These are phyloP conservation scores for Diloba caeruleocephala DNA, from an alignment of 2,888 invertebrate species.

Conservation along the genomic window DNA sequence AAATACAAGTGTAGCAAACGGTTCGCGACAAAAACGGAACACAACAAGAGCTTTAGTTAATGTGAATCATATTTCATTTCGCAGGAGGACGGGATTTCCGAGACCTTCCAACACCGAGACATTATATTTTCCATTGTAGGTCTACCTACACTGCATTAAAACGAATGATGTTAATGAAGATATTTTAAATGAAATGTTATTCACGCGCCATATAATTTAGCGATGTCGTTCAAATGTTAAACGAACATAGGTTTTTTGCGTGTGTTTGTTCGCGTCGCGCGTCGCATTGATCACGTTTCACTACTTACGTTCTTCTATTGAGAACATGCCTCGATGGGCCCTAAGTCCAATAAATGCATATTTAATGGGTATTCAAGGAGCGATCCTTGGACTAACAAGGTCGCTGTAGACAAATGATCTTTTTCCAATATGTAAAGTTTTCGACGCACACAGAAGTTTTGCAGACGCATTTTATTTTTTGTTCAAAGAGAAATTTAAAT, in stretches of 20 bases:
- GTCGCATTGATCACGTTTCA: conserved; percentile 20
- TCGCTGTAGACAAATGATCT: conserved; percentile 24
- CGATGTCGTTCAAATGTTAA: conserved; percentile 44
- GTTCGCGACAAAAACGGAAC: conserved; percentile 78
- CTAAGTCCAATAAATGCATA: conserved; percentile 42
- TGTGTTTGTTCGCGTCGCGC: conserved; percentile 18
- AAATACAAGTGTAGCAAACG: conserved; percentile 72
- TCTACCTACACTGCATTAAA: conserved; percentile 69
- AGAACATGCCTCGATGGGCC: conserved; percentile 34
- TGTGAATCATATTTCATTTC: conserved; percentile 84
- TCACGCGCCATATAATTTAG: conserved; percentile 42
- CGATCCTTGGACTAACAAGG: conserved; percentile 17
- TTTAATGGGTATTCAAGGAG: conserved; percentile 26
- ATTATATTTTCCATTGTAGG: conserved; percentile 68
- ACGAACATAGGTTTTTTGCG: conserved; percentile 19
- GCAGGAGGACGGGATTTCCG: conserved; percentile 73
- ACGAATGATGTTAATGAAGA: conserved; percentile 71
- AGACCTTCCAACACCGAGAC: conserved; percentile 64
- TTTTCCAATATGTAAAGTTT: conserved; percentile 26
- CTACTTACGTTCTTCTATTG: conserved; percentile 34
- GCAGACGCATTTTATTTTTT: conserved; percentile 21
- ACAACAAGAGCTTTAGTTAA: conserved; percentile 82
- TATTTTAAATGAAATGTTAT: conserved; percentile 58
- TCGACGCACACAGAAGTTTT: conserved; percentile 11
- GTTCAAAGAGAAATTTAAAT: conserved; percentile 38